Evolutionary conservation across 2,797 vertebrate genomes (phyloP).

Genomic region (Rhabdomys pumilio): DNA sequence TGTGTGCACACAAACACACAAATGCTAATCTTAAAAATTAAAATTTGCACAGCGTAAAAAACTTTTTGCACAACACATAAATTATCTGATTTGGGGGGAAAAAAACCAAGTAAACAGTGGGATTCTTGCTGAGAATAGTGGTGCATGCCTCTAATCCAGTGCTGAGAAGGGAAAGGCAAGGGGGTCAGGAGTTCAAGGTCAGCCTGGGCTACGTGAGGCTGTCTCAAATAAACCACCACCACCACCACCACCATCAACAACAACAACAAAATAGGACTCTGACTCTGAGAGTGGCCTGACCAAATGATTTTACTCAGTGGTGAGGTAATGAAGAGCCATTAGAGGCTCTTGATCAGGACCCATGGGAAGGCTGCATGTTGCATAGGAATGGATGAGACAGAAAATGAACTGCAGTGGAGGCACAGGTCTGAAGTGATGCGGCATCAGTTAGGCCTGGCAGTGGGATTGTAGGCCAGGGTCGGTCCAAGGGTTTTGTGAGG

Average conservation of each 20-base stretch:
- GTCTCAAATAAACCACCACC: neutral
- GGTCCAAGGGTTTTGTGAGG: neutral
- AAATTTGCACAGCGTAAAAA: neutral
- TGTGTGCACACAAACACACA: neutral
- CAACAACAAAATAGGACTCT: neutral
- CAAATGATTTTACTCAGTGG: neutral
- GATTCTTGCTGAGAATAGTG: neutral
- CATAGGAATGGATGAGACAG: conserved; percentile 46
- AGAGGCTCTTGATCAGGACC: conserved; percentile 17
- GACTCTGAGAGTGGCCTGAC: neutral
- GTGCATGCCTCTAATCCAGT: neutral
- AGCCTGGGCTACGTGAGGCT: neutral
- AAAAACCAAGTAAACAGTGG: neutral
- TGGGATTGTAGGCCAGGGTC: neutral
- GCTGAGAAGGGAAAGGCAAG: neutral
- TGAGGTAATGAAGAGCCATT: neutral
- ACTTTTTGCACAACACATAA: neutral
- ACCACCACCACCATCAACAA: neutral
- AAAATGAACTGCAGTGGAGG: conserved; percentile 4
- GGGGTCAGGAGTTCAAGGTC: neutral
- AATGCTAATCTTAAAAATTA: neutral
- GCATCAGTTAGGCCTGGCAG: neutral
- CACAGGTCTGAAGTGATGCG: conserved; percentile 7
- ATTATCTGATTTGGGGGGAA: conserved; percentile 52
- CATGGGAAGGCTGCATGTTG: neutral